These are phyloP conservation scores for Lapara coniferarum DNA, from an alignment of 2,888 invertebrate species.

Conservation along the genomic window DNA sequence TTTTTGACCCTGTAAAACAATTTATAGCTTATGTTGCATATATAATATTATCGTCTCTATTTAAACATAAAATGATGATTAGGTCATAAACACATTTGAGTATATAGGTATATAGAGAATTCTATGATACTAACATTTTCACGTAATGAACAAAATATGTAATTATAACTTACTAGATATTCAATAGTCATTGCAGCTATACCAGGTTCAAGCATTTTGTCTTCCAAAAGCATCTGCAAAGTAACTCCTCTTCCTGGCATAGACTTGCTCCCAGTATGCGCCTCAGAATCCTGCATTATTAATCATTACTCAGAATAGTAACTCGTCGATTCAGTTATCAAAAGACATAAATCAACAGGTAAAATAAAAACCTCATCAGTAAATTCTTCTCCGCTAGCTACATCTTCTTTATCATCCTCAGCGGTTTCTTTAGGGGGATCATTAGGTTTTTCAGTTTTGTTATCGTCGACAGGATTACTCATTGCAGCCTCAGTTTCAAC, in stretches of 20 bases:
- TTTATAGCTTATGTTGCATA: neutral
- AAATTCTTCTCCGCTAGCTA: constrained; percentile 76
- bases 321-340: too few species aligned
- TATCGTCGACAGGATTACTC: constrained; percentile 48
- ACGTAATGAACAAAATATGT: neutral
- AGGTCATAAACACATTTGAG: too few species aligned
- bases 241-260: constrained; percentile 88
- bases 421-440: constrained; percentile 57
- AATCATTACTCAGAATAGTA: neutral
- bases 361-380: constrained; percentile 68
- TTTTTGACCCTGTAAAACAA: constrained; percentile 88
- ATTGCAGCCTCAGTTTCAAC: constrained; percentile 40
- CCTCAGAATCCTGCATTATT: constrained; percentile 71
- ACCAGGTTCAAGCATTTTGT: constrained; percentile 92
- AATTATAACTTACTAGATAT: constrained; percentile 86
- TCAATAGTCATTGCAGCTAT: constrained; percentile 94
- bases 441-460: constrained; percentile 57
- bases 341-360: constrained; percentile 8
- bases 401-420: constrained; percentile 75
- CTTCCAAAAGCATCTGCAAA: constrained; percentile 92
- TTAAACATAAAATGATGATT: too few species aligned
- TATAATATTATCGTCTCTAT: too few species aligned
- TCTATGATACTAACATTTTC: too few species aligned
- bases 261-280: constrained; percentile 74
- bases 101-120: too few species aligned